phyloP scores from a whole-genome alignment of 2,888 invertebrate genomes.

The Heliothis peltigera region DNA sequence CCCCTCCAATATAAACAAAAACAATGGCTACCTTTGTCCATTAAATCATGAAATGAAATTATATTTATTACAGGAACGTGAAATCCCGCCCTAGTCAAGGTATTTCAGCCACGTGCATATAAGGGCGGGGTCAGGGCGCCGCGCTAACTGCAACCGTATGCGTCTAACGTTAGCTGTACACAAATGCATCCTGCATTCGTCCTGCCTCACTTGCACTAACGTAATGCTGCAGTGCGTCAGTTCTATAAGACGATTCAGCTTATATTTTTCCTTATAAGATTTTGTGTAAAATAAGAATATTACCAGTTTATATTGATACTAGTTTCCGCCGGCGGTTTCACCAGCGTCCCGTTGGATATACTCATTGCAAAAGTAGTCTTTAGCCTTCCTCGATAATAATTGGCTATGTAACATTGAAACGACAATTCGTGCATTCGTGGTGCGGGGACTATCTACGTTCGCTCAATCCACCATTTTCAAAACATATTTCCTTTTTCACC shows the following conservation, averaged over 20 bases:
- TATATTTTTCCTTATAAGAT: conserved; percentile 1
- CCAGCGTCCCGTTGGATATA: too few relatives aligned
- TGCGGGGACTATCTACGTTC: too few relatives aligned
- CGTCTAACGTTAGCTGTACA: conserved; percentile 32
- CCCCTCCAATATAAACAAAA: neutral
- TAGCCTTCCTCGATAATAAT: too few relatives aligned
- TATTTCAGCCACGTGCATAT: conserved; percentile 22
- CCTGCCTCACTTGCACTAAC: conserved; percentile 34
- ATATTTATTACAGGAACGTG: conserved; percentile 2
- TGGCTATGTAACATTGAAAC: too few relatives aligned
- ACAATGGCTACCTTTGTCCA: neutral
- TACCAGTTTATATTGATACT: too few relatives aligned
- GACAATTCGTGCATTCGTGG: too few relatives aligned
- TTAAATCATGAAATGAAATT: neutral
- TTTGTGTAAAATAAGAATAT: conserved; percentile 4
- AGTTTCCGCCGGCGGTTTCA: too few relatives aligned
- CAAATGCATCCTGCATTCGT: conserved; percentile 48
- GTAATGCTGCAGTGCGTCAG: conserved; percentile 41
- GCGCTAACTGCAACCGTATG: conserved; percentile 14
- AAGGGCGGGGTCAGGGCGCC: conserved; percentile 46
- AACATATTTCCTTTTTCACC: too few relatives aligned
- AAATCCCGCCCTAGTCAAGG: conserved; percentile 10
- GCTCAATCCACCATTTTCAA: too few relatives aligned
- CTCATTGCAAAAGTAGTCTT: too few relatives aligned
- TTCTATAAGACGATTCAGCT: neutral